A percentile compares a stretch with the other conserved stretches of the same genome.
Evolutionary conservation across 2,888 invertebrate genomes (phyloP).

Genomic region (Pachydiplax longipennis): DNA sequence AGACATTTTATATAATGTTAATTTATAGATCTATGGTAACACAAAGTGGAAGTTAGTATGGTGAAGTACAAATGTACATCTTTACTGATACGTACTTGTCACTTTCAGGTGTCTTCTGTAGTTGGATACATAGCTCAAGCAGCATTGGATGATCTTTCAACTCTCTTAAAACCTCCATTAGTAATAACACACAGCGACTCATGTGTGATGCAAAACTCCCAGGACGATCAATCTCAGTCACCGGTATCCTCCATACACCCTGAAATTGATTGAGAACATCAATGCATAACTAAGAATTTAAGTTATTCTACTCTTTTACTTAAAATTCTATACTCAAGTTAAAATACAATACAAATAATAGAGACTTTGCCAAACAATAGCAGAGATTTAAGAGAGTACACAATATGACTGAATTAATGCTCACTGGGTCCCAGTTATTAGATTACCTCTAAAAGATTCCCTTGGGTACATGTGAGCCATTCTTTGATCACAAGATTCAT

Average conservation of each 20-base stretch:
- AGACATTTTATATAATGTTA: no score
- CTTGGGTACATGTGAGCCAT: no score
- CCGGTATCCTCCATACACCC: slow-evolving; percentile 92
- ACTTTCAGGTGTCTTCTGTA: slow-evolving; percentile 81
- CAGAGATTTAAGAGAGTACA: no score
- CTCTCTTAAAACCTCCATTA: slow-evolving; percentile 81
- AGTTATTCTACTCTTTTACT: no score
- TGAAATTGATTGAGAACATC: slow-evolving; percentile 55
- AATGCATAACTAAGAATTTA: no score
- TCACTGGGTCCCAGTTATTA: no score
- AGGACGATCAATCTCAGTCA: slow-evolving; percentile 87
- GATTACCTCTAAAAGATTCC: no score
- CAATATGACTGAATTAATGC: no score
- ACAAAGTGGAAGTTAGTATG: background rate
- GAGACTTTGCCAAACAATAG: background rate
- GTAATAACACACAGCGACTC: slow-evolving; percentile 81
- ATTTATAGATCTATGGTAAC: no score
- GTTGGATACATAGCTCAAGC: slow-evolving; percentile 78
- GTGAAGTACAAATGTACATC: no score
- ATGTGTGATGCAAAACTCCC: slow-evolving; percentile 93
- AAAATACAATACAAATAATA: background rate
- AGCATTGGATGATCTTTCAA: slow-evolving; percentile 82
- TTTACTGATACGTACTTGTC: slow-evolving; percentile 72
- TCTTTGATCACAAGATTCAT: no score
- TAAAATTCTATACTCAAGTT: no score